phyloP scores from a whole-genome alignment of 1,140 invertebrate species.

The Melitaea cinxia region DNA sequence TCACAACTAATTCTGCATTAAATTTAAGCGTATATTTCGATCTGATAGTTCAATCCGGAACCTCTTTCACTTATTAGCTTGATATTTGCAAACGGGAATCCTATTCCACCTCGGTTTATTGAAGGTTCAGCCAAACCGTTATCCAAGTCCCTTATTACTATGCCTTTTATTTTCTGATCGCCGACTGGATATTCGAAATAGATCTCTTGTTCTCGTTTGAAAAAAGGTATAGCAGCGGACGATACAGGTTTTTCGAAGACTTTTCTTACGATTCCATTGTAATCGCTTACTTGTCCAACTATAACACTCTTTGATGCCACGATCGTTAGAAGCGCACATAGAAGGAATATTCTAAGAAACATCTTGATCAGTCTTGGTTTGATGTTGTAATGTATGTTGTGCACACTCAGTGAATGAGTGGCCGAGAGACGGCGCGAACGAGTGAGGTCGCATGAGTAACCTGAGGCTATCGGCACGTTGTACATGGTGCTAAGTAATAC shows the following conservation, averaged over 20 bases:
- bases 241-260: slow-evolving; percentile 57
- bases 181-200: slow-evolving; percentile 64
- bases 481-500: too few relatives aligned
- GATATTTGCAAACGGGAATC: slow-evolving; percentile 64
- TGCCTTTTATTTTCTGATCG: slow-evolving; percentile 72
- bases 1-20: background rate
- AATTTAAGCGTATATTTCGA: slow-evolving; percentile 47
- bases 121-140: slow-evolving; percentile 54
- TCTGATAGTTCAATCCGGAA: slow-evolving; percentile 63
- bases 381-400: slow-evolving; percentile 19
- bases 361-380: slow-evolving; percentile 32
- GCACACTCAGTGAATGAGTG: too few relatives aligned
- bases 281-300: slow-evolving; percentile 60
- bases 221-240: slow-evolving; percentile 44
- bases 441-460: too few relatives aligned
- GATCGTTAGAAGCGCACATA: slow-evolving; percentile 23
- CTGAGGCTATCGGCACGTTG: too few relatives aligned
- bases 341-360: slow-evolving; percentile 30
- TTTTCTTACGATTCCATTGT: slow-evolving; percentile 52
- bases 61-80: slow-evolving; percentile 72
- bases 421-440: too few relatives aligned
- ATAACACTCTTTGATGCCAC: slow-evolving; percentile 52
- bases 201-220: slow-evolving; percentile 58
- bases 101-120: slow-evolving; percentile 68
- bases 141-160: slow-evolving; percentile 54